Base-by-base conservation (phyloP, 2,113 vertebrate genomes). In the Salvator merianae region DNA sequence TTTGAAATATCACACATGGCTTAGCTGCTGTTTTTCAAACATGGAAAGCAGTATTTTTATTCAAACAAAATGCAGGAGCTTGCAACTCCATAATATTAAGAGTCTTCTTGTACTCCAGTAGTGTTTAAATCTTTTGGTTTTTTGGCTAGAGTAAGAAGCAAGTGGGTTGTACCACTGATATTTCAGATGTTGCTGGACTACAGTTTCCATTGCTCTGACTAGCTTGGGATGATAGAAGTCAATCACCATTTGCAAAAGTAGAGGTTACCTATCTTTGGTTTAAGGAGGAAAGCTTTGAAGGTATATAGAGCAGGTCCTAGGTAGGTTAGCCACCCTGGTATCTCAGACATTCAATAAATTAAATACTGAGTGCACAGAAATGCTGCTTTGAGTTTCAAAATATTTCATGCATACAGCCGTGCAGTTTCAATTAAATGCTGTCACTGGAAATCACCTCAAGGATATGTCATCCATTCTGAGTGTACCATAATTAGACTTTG, bases 31-130 rank as follows among this genome's bases (percentile, higher is more conserved):
- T 26, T 82, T 76, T 65, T 71, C 7, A 68, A 9, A 1, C 81
- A 84, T 83, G 84, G 73, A 22, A 77, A 80, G 85, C 40, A 82
- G 70, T 34, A 43, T 50, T 4, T 80, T 81, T 74, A 62, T 30
- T 34, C 1, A 1, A 34, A n/a, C 81, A 6, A 20, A 84, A 83
- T 85, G 87, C n/a, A 73, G 82, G 87, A 75, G 43, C 43, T 47
- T 47, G 43, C 43, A 47, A 9, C 43, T 20, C 14, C 55, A 20
- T 20, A 59, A 59, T 59, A 59, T 59, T 59, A 59, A 59, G 55
- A 59, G 55, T 59, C 16, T 59, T 59, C 55, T 59, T 59, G 55
- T 20, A 20, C 20, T 59, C 55, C 55, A 59, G 55, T 59, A 20
- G 16, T 59, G 3, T 20, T 59, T 59, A 59, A 59, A 59, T 59